Evolutionary conservation across 35 echinoderm and acorn worm genomes (phyloP).

Genomic region (Anneissia japonica): DNA sequence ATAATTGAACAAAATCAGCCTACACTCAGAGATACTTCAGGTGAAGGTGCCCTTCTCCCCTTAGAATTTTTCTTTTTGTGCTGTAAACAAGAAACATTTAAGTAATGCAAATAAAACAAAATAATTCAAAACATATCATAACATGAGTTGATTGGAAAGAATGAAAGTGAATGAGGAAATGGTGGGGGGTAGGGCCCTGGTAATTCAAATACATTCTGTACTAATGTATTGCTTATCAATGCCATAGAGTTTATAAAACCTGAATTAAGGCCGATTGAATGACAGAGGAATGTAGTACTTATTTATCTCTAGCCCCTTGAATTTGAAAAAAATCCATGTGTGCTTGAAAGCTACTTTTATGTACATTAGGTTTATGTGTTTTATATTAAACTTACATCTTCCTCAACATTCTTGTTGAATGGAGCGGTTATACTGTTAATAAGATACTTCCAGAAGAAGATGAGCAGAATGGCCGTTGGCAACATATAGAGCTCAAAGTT

Average conservation of each 20-base stretch:
- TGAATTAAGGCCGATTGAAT: too few species aligned
- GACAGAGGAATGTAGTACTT: too few species aligned
- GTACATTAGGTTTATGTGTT: too few species aligned
- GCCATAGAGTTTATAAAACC: too few species aligned
- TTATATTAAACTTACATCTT: conserved; percentile 97
- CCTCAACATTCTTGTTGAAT: conserved; percentile 66
- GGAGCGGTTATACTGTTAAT: conserved; percentile 61
- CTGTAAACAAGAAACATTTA: not conserved
- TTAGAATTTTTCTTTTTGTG: not conserved
- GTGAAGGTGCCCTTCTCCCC: not conserved
- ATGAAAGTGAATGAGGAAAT: too few species aligned
- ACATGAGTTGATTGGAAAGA: too few species aligned
- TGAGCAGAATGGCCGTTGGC: conserved; percentile 58
- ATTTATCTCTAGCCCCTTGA: too few species aligned
- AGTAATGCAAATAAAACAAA: not conserved
- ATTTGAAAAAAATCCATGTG: too few species aligned
- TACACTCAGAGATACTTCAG: not conserved
- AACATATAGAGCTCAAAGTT: conserved; percentile 95
- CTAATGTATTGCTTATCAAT: too few species aligned
- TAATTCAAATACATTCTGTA: too few species aligned
- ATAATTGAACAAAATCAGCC: not conserved
- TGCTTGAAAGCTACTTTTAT: too few species aligned
- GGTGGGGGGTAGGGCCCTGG: too few species aligned
- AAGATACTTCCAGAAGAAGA: conserved; percentile 88
- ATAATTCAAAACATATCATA: not conserved